Conservation (phyloP, 2,888 invertebrate genomes). For the Drosophila dives region DNA sequence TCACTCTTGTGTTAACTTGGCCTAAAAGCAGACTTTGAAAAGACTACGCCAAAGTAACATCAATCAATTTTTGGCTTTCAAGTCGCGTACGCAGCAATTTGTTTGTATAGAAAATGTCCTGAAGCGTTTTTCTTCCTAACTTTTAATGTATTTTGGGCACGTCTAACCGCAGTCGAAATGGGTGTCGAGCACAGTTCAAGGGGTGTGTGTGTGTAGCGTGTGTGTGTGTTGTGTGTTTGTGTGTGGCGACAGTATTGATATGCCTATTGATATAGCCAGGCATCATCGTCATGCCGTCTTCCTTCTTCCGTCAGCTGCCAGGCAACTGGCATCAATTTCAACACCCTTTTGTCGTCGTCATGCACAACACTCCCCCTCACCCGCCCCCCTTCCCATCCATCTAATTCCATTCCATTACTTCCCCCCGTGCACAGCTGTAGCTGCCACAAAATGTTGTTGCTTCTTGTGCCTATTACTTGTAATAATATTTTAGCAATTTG, state of each 20-base stretch:
- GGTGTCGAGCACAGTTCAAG: background rate
- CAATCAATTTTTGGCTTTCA: slow-evolving; percentile 78
- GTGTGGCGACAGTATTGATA: slow-evolving; percentile 63
- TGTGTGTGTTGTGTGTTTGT: slow-evolving; percentile 18
- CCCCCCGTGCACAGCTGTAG: background rate
- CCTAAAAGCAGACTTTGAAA: slow-evolving; percentile 62
- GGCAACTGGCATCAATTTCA: slow-evolving; percentile 65
- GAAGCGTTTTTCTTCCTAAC: slow-evolving; percentile 61
- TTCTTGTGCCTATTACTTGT: slow-evolving; percentile 73
- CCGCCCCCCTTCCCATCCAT: background rate
- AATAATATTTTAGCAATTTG: slow-evolving; percentile 78
- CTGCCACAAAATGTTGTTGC: slow-evolving; percentile 44
- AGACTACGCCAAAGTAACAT: slow-evolving; percentile 64
- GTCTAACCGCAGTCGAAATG: slow-evolving; percentile 60
- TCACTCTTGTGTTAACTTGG: slow-evolving; percentile 8
- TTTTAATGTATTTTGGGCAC: slow-evolving; percentile 79
- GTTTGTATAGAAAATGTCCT: slow-evolving; percentile 74
- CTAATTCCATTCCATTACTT: background rate
- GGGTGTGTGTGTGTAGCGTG: slow-evolving; percentile 3
- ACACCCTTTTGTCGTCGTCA: slow-evolving; percentile 56
- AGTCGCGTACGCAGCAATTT: slow-evolving; percentile 80
- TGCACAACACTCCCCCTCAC: background rate
- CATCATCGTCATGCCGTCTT: slow-evolving; percentile 22
- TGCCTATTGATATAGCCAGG: slow-evolving; percentile 71
- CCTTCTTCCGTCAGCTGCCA: background rate